Conservation (phyloP, 1,140 invertebrate species). For the Charaxes varanes region DNA sequence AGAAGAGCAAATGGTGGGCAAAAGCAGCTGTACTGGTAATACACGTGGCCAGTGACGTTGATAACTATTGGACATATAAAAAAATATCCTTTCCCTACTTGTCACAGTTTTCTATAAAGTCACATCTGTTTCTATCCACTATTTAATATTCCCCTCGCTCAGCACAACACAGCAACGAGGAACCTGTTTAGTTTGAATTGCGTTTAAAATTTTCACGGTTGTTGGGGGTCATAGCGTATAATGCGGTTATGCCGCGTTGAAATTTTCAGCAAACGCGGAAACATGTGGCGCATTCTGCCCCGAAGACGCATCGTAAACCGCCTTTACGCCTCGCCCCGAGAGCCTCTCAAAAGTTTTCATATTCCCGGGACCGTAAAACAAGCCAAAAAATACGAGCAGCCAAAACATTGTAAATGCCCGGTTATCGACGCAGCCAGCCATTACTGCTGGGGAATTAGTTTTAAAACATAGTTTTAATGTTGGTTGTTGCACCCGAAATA, state of each 20-base stretch:
- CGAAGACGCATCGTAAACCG: slow-evolving; percentile 72
- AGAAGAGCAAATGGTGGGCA: too few relatives aligned
- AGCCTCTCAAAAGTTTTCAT: slow-evolving; percentile 73
- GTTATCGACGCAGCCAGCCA: slow-evolving; percentile 51
- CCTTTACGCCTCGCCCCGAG: slow-evolving; percentile 64
- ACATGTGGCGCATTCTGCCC: slow-evolving; percentile 63
- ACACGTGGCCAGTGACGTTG: too few relatives aligned
- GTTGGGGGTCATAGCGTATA: slow-evolving; percentile 64
- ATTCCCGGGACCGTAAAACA: slow-evolving; percentile 66
- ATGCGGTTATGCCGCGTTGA: slow-evolving; percentile 54
- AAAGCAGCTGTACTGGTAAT: too few relatives aligned
- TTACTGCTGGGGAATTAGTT: slow-evolving; percentile 57
- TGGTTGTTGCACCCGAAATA: slow-evolving; percentile 54
- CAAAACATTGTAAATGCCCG: slow-evolving; percentile 71
- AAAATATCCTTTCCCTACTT: too few relatives aligned
- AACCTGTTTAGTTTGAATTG: slow-evolving; percentile 53
- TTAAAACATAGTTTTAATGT: slow-evolving; percentile 66
- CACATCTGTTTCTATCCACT: too few relatives aligned
- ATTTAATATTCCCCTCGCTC: slow-evolving; percentile 28
- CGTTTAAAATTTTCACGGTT: slow-evolving; percentile 71
- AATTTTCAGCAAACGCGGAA: slow-evolving; percentile 57
- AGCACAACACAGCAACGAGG: slow-evolving; percentile 18
- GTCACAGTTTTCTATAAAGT: too few relatives aligned
- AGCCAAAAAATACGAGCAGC: slow-evolving; percentile 70
- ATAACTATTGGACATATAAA: too few relatives aligned